phyloP scores from a whole-genome alignment of 2,113 vertebrate genomes.

The Cygnus atratus region DNA sequence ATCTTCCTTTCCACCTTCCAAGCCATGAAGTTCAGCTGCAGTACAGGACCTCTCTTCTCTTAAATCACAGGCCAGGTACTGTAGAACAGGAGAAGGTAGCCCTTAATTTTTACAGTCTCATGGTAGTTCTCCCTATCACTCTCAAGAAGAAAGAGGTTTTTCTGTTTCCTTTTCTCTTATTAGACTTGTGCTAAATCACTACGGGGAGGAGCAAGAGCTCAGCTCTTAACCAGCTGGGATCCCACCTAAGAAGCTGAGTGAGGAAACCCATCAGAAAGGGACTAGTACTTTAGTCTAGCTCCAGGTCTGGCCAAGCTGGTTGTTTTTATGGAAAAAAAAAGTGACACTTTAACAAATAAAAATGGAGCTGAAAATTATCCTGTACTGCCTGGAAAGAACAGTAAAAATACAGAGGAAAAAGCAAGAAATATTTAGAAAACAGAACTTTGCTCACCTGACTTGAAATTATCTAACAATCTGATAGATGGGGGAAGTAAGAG shows the following conservation, averaged over 20 bases:
- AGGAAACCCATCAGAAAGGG: background rate
- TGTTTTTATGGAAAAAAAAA: background rate
- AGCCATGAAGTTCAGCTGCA: background rate
- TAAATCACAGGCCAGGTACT: background rate
- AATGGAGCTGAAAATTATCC: background rate
- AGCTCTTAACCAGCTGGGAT: slow-evolving; percentile 13
- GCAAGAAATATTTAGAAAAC: background rate
- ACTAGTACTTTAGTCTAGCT: background rate
- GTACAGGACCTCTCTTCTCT: background rate
- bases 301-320: background rate
- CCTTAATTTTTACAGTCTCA: background rate
- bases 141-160: background rate
- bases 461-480: background rate
- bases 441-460: background rate
- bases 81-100: background rate
- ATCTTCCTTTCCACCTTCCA: background rate
- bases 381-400: background rate
- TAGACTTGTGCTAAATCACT: slow-evolving; percentile 9
- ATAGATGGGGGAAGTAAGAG: background rate
- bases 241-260: slow-evolving; percentile 29
- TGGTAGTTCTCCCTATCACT: background rate
- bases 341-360: background rate
- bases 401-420: background rate
- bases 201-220: slow-evolving; percentile 25
- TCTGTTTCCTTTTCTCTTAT: background rate